Evolutionary conservation across 2,888 invertebrate species (phyloP), one percentile per base, ranked within the genome.

Genomic region (Lasius platythorax): DNA sequence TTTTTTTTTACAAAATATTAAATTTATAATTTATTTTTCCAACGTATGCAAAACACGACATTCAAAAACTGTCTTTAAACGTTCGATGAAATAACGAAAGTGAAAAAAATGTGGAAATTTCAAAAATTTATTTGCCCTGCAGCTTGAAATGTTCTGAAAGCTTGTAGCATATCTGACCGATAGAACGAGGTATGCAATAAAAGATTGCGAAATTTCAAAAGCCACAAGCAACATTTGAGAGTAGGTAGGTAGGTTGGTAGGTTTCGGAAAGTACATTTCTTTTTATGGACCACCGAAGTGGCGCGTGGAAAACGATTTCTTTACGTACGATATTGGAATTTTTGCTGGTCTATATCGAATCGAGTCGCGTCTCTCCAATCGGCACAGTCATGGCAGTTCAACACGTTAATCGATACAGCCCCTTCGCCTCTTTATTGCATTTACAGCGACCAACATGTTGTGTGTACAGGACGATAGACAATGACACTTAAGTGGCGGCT

Each of bases 251-350:
- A 15, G 58, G 53, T 58, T 58, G 6, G 3, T 61, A 15, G 58
- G 53, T 58, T 58, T 46, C 46, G 68, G 67, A 85, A 84, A 72
- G 64, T 74, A 53, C 67, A 30, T 67, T 43, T 53, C 15, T 56
- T 63, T 50, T 46, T 56, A 40, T 30, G 18, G 53, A 18, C 18
- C n/a, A 3, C 23, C 79, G n/a, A 64, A 9, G 3, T 53, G 64
- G 66, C 66, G 79, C 63, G 53, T 23, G 64, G 67, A 33, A 84
- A 82, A 81, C 66, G 56, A 84, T 87, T 87, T 87, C 76, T 83
- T 83, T 83, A 68, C 72, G 70, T 67, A 56, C 72, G 63, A 84
- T 85, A 87, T 89, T 87, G 86, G 75, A 89, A 83, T 73, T 70
- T 23, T 85, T 58, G 58, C 61, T 43, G 63, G 58, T 79, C 70